Conservation (phyloP, 2,113 vertebrate species). For the Corythornis vintsioides region DNA sequence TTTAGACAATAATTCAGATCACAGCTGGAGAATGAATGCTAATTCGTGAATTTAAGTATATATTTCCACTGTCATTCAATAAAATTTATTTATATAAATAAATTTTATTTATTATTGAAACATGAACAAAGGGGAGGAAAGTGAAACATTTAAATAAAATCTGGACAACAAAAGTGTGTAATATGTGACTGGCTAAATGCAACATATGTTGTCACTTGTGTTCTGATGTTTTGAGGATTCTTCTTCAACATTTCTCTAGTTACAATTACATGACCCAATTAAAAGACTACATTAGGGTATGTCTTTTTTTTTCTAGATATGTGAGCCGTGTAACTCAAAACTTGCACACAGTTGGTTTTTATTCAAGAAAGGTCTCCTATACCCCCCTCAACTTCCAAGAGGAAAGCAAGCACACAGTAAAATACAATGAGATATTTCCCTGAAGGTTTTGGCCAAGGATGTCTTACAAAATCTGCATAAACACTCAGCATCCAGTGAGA, state of each 20-base stretch:
- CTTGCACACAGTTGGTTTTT: background rate
- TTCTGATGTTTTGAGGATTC: background rate
- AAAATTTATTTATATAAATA: too few relatives aligned
- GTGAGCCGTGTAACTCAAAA: background rate
- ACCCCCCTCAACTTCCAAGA: background rate
- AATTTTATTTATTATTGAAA: conserved; percentile 14
- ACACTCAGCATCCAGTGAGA: background rate
- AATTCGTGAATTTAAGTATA: conserved; percentile 8
- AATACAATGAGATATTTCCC: background rate
- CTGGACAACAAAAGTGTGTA: background rate
- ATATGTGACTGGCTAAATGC: background rate
- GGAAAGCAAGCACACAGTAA: background rate
- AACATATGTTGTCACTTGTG: background rate
- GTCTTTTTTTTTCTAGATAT: background rate
- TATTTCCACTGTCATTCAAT: background rate
- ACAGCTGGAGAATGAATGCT: background rate
- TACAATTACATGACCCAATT: background rate
- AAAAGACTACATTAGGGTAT: background rate
- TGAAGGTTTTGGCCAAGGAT: background rate
- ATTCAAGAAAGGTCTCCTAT: background rate
- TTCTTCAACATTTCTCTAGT: background rate
- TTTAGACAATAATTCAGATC: background rate
- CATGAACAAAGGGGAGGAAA: background rate
- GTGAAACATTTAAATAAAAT: background rate
- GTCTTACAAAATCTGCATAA: background rate